Evolutionary conservation across 2,113 vertebrate genomes (phyloP).

Genomic region (Girardinichthys multiradiatus): DNA sequence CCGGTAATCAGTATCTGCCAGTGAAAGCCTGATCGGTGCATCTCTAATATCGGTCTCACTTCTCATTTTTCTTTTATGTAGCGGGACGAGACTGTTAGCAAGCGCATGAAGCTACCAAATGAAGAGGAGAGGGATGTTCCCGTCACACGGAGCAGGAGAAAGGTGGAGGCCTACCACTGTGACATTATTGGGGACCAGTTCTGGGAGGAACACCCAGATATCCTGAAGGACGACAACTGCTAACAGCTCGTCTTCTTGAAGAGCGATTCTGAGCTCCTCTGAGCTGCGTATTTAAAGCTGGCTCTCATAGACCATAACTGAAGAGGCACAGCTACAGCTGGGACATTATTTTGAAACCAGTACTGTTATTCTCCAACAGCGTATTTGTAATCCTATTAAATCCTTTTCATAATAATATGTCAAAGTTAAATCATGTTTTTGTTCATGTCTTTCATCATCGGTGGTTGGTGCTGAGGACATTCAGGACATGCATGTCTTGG

Average conservation of each 20-base stretch:
- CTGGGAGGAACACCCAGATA: constrained; percentile 89
- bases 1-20: too few species aligned
- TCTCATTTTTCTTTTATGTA: constrained; percentile 55
- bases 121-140: constrained; percentile 82
- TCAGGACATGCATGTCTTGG: neutral
- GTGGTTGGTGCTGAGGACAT: neutral
- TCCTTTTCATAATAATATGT: neutral
- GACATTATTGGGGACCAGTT: constrained; percentile 94
- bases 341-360: neutral
- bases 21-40: neutral
- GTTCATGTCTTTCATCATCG: neutral
- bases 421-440: neutral
- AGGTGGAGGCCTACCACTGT: constrained; percentile 81
- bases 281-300: neutral
- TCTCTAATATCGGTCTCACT: neutral
- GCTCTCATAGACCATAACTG: neutral
- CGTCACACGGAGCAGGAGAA: constrained; percentile 82
- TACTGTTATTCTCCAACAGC: neutral
- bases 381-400: constrained; percentile 21
- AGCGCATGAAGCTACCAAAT: constrained; percentile 80
- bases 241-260: constrained; percentile 48
- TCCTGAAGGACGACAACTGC: constrained; percentile 85
- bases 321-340: neutral
- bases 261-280: neutral
- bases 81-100: constrained; percentile 84